These are phyloP conservation scores for Drosophila navojoa DNA, from an alignment of 1,140 invertebrate genomes.

Conservation along the genomic window DNA sequence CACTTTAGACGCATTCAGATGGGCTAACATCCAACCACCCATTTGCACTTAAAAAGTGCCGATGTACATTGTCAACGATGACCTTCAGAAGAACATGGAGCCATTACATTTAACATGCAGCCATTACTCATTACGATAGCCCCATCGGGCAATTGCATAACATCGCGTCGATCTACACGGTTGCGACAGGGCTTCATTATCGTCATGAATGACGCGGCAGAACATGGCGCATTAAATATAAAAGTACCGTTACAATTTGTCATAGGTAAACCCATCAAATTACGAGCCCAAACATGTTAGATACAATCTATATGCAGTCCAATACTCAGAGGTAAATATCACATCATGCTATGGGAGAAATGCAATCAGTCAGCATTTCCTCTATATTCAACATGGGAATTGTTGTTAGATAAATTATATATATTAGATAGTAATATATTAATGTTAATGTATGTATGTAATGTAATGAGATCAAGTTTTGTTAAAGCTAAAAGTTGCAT, in stretches of 20 bases:
- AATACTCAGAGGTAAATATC: neutral
- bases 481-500: too few relatives aligned
- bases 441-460: too few relatives aligned
- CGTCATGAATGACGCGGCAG: constrained; percentile 33
- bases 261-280: constrained; percentile 2
- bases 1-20: neutral
- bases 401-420: too few relatives aligned
- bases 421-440: too few relatives aligned
- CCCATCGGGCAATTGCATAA: constrained; percentile 21
- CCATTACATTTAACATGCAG: constrained; percentile 20
- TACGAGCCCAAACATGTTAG: constrained; percentile 14
- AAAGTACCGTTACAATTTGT: constrained; percentile 5
- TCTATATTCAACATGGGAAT: neutral
- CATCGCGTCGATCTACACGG: constrained; percentile 36
- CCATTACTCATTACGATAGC: constrained; percentile 13
- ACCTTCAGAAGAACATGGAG: constrained; percentile 36
- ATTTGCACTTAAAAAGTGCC: constrained; percentile 4
- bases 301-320: constrained; percentile 11
- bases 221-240: constrained; percentile 8
- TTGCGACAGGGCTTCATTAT: constrained; percentile 37
- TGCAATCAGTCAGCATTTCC: neutral
- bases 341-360: neutral
- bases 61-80: constrained; percentile 10
- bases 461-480: too few relatives aligned
- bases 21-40: constrained; percentile 2